phyloP scores from a whole-genome alignment of 2,797 vertebrate genomes.

The Sphenodon punctatus region DNA sequence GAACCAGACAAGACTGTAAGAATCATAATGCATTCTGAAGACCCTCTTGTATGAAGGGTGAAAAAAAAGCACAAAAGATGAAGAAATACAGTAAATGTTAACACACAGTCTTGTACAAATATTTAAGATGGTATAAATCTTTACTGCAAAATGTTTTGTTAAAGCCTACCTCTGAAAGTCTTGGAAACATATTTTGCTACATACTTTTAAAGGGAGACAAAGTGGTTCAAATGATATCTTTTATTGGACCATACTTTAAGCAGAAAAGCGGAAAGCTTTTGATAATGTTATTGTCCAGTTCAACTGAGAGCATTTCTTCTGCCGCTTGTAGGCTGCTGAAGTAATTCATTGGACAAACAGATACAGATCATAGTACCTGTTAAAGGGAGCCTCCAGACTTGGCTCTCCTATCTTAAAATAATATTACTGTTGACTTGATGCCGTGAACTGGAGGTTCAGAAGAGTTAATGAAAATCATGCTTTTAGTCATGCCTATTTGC shows the following conservation, averaged over 20 bases:
- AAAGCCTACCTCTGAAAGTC: not conserved
- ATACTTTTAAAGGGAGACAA: no score
- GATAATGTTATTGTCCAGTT: not conserved
- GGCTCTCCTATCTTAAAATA: slow-evolving; percentile 72
- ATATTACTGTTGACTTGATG: slow-evolving; percentile 35
- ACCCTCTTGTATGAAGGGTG: not conserved
- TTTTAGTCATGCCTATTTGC: slow-evolving; percentile 60
- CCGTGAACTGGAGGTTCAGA: slow-evolving; percentile 31
- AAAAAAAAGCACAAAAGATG: not conserved
- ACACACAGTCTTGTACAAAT: not conserved
- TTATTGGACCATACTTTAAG: no score
- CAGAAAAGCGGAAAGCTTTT: not conserved
- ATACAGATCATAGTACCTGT: slow-evolving; percentile 11
- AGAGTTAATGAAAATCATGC: slow-evolving; percentile 80
- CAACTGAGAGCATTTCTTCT: not conserved
- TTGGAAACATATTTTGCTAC: not conserved
- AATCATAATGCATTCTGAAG: not conserved
- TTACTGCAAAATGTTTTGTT: not conserved
- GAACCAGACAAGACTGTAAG: not conserved
- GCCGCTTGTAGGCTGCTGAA: not conserved
- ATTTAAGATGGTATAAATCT: not conserved
- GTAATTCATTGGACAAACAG: not conserved
- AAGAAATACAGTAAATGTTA: not conserved
- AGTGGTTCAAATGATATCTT: no score
- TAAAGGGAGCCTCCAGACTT: slow-evolving; percentile 71